Evolutionary conservation across 1,140 invertebrate species (phyloP).

Genomic region (Ostrea edulis): DNA sequence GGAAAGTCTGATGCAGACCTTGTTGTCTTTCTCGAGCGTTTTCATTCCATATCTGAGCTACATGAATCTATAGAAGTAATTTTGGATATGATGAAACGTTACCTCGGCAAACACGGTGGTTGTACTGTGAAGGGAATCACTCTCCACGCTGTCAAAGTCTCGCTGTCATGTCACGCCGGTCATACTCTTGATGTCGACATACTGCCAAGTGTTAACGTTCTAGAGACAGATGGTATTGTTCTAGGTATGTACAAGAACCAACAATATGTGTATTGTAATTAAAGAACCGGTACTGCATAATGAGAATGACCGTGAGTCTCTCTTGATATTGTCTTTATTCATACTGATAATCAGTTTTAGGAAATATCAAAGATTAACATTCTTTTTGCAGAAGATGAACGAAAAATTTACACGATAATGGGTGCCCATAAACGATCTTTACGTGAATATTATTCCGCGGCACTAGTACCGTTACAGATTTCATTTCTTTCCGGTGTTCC

Average conservation of each 20-base stretch:
- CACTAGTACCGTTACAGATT: conserved; percentile 2
- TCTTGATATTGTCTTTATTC: too few relatives aligned
- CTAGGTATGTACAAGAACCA: background rate
- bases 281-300: too few relatives aligned
- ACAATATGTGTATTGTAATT: background rate
- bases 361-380: too few relatives aligned
- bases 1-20: conserved; percentile 49
- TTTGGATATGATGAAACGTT: background rate
- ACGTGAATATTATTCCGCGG: conserved; percentile 30
- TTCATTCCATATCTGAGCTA: background rate
- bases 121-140: conserved; percentile 7
- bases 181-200: conserved; percentile 40
- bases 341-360: too few relatives aligned
- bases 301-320: too few relatives aligned
- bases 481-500: conserved; percentile 4
- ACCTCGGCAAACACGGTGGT: background rate
- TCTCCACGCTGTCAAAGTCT: conserved; percentile 20
- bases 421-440: too few relatives aligned
- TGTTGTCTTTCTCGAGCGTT: conserved; percentile 14
- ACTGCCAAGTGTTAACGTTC: conserved; percentile 25
- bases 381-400: too few relatives aligned
- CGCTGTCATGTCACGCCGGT: background rate
- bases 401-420: too few relatives aligned
- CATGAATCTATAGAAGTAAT: background rate
- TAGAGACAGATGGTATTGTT: background rate